Percentiles rank a stretch among this genome's conserved stretches.
Evolutionary conservation across 2,797 vertebrate genomes (phyloP).

Genomic region (Okamejei kenojei): DNA sequence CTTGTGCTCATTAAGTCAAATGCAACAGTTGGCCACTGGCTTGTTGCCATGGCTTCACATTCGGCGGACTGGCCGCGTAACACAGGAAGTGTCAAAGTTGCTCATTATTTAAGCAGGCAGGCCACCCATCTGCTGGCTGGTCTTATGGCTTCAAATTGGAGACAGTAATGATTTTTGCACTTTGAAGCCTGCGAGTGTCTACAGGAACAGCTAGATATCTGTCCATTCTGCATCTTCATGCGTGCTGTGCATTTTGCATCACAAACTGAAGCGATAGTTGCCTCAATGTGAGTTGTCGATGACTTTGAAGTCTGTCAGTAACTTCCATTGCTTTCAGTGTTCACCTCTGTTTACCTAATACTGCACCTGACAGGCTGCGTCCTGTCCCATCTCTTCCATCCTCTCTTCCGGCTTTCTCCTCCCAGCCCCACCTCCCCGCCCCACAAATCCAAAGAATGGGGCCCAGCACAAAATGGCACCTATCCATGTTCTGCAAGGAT

Average conservation of each 20-base stretch:
- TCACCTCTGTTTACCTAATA: background rate
- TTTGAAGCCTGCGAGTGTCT: background rate
- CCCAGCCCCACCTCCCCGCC: no score
- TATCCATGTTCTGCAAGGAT: no score
- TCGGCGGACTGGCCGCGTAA: background rate
- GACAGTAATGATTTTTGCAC: background rate
- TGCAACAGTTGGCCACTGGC: conserved; percentile 24
- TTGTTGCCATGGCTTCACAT: conserved; percentile 27
- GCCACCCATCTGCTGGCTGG: background rate
- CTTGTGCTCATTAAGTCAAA: conserved; percentile 15
- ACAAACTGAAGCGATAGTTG: background rate
- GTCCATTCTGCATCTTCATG: no score
- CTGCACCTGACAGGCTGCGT: no score
- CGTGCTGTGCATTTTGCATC: background rate
- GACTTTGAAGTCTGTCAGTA: no score
- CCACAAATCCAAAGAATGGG: no score
- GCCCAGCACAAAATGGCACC: no score
- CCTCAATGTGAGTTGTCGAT: background rate
- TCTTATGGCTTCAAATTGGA: background rate
- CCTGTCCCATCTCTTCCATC: no score
- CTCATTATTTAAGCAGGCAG: background rate
- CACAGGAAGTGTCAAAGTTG: conserved; percentile 19
- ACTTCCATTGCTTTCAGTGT: background rate
- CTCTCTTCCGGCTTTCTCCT: no score
- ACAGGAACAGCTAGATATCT: background rate